These are phyloP conservation scores for Acrocephalus arundinaceus DNA, from an alignment of 2,113 vertebrate species.

Conservation along the genomic window DNA sequence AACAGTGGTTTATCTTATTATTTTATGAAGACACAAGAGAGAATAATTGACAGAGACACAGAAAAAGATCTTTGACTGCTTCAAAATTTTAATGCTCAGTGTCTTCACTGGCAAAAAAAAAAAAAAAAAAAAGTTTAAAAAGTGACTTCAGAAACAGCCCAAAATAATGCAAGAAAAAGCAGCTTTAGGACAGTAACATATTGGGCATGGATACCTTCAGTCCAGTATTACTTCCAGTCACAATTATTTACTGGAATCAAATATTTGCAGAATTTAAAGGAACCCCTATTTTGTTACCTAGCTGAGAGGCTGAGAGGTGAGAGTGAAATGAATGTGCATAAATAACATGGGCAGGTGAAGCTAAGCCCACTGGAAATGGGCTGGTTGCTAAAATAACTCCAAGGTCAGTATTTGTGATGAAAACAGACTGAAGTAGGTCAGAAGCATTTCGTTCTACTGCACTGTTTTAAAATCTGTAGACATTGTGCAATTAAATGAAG, in stretches of 20 bases:
- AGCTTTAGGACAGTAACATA: neutral
- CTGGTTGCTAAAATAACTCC: conserved; percentile 23
- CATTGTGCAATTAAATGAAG: conserved; percentile 41
- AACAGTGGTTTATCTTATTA: neutral
- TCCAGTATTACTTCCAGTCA: neutral
- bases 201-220: neutral
- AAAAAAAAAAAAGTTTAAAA: neutral
- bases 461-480: neutral
- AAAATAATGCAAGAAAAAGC: neutral
- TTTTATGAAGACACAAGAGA: neutral
- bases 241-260: neutral
- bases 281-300: neutral
- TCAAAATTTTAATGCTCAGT: neutral
- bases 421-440: neutral
- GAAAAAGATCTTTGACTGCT: neutral
- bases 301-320: neutral
- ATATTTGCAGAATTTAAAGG: neutral
- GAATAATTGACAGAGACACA: neutral
- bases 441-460: conserved; percentile 12
- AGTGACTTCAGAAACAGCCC: neutral
- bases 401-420: conserved; percentile 30
- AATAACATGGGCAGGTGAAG: neutral
- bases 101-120: neutral
- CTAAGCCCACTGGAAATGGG: neutral
- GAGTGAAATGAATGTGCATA: neutral